Evolutionary conservation across 92 coral and sea anemone species (phyloP).

Genomic region (Zoanthus sansibaricus): DNA sequence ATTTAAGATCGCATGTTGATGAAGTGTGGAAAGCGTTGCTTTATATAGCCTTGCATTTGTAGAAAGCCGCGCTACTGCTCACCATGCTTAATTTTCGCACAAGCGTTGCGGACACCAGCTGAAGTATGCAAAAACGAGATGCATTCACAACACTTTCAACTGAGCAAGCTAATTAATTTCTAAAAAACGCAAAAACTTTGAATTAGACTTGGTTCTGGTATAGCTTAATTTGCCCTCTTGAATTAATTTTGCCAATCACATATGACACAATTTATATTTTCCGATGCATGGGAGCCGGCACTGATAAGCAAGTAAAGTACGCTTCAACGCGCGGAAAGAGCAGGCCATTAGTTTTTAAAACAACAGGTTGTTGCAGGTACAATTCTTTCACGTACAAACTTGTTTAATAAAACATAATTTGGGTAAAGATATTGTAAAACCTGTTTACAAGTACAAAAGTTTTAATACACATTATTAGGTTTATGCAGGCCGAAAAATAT

Average conservation of each 20-base stretch:
- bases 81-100: background rate
- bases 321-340: background rate
- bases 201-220: background rate
- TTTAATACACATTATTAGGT: no score
- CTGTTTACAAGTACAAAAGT: no score
- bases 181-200: background rate
- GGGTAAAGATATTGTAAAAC: no score
- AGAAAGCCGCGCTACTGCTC: background rate
- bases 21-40: background rate
- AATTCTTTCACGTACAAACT: no score
- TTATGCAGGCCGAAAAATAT: no score
- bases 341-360: background rate
- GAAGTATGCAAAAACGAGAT: background rate
- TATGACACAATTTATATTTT: background rate
- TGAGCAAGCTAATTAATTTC: background rate
- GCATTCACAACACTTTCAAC: background rate
- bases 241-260: background rate
- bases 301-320: background rate
- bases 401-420: no score
- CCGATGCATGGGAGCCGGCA: background rate
- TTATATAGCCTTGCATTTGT: background rate
- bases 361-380: conserved; percentile 35
- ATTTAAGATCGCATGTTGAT: background rate
- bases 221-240: background rate
- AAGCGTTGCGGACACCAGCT: background rate